These are phyloP conservation scores for Brachionus sp. DNA, from an alignment of 1,140 invertebrate species.

Conservation along the genomic window DNA sequence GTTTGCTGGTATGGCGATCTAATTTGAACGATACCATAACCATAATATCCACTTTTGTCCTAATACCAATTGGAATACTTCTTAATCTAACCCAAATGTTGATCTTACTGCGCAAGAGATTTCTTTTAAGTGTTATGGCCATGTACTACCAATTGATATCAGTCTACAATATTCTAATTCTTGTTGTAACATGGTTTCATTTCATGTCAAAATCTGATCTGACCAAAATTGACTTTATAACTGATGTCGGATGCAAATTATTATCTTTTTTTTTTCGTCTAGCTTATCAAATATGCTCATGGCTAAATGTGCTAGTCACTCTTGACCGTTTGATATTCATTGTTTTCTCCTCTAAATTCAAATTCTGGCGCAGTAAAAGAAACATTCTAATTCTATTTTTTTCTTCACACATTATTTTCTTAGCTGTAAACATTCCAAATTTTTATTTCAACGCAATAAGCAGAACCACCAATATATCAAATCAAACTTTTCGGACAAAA, in stretches of 20 bases:
- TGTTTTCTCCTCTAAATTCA: background rate
- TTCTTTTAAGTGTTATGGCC: background rate
- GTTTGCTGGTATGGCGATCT: background rate
- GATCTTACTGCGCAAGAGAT: background rate
- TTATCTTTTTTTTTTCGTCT: background rate
- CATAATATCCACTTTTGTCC: background rate
- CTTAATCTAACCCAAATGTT: background rate
- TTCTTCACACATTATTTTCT: background rate
- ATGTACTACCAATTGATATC: conserved; percentile 10
- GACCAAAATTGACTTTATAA: background rate
- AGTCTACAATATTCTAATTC: background rate
- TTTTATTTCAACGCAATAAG: background rate
- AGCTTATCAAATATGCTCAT: background rate
- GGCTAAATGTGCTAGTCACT: conserved; percentile 7
- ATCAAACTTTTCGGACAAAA: background rate
- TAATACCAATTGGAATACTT: background rate
- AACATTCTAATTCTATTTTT: background rate
- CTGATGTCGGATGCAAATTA: background rate
- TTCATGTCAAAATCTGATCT: background rate
- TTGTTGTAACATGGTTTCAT: background rate
- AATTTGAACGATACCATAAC: background rate
- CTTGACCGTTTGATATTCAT: conserved; percentile 11
- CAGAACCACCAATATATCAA: background rate
- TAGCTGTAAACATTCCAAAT: background rate
- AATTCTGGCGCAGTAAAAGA: background rate